These are phyloP conservation scores for Chironomus riparius DNA, from an alignment of 2,888 invertebrate species.

Conservation along the genomic window DNA sequence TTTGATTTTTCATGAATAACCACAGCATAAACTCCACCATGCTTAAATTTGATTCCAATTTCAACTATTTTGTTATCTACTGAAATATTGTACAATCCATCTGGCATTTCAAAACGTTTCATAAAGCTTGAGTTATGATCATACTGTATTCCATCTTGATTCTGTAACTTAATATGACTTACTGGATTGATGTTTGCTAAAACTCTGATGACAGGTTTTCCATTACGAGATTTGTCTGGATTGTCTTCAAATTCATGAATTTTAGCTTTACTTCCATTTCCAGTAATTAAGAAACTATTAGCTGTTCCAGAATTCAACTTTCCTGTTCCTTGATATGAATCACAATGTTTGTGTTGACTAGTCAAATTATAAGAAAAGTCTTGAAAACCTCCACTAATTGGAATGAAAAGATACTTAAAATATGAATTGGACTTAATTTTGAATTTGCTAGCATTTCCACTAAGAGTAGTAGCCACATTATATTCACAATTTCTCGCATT, in stretches of 20 bases:
- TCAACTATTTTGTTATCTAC: constrained; percentile 32
- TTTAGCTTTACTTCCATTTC: constrained; percentile 28
- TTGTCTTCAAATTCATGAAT: constrained; percentile 31
- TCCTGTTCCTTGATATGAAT: neutral
- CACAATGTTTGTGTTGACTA: neutral
- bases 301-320: constrained; percentile 16
- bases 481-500: constrained; percentile 52
- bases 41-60: constrained; percentile 38
- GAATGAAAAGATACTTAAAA: constrained; percentile 36
- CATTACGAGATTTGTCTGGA: constrained; percentile 35
- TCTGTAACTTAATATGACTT: neutral
- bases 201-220: constrained; percentile 35
- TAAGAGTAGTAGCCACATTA: constrained; percentile 32
- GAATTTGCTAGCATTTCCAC: constrained; percentile 30
- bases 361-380: neutral
- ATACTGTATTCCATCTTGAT: neutral
- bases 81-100: constrained; percentile 42
- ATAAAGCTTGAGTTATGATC: neutral
- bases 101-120: constrained; percentile 28
- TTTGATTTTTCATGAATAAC: constrained; percentile 36
- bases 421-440: neutral
- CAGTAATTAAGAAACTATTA: constrained; percentile 23
- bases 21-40: constrained; percentile 56
- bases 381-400: constrained; percentile 31
- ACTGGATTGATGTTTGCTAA: constrained; percentile 32